phyloP scores from a whole-genome alignment of 2,888 invertebrate genomes.

The Pterostichus niger region DNA sequence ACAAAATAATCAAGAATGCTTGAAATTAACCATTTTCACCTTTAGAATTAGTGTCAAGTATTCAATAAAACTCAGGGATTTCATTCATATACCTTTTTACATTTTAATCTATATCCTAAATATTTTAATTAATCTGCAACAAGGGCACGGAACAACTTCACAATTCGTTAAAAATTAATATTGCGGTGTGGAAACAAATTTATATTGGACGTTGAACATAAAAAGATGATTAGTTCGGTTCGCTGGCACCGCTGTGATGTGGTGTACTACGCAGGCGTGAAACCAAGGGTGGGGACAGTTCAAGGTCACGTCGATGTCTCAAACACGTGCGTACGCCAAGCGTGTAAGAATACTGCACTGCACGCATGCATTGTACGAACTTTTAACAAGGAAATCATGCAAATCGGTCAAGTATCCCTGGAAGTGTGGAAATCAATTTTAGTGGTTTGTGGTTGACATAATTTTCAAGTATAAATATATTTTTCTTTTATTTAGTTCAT shows the following conservation, averaged over 20 bases:
- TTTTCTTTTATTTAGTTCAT: background rate
- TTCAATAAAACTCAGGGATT: conserved; percentile 48
- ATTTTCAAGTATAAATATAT: no score
- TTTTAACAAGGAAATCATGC: no score
- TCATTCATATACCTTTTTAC: background rate
- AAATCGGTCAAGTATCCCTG: no score
- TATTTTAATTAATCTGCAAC: background rate
- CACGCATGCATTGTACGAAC: background rate
- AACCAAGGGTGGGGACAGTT: background rate
- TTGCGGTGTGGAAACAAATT: background rate
- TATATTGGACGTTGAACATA: no score
- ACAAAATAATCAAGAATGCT: background rate
- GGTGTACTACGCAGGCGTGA: background rate
- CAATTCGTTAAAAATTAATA: conserved; percentile 9
- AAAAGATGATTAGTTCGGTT: background rate
- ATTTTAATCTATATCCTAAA: background rate
- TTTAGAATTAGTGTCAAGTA: conserved; percentile 46
- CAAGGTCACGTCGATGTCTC: conserved; percentile 18
- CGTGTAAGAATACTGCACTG: background rate
- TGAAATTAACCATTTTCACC: conserved; percentile 35
- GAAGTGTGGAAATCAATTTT: background rate
- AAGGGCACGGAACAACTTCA: conserved; percentile 19
- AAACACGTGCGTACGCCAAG: background rate
- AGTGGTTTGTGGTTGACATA: no score
- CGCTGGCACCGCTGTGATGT: background rate